Percentiles rank a stretch among this genome's conserved stretches.
Evolutionary conservation across 2,113 vertebrate species (phyloP).

Genomic region (Thermophis baileyi): DNA sequence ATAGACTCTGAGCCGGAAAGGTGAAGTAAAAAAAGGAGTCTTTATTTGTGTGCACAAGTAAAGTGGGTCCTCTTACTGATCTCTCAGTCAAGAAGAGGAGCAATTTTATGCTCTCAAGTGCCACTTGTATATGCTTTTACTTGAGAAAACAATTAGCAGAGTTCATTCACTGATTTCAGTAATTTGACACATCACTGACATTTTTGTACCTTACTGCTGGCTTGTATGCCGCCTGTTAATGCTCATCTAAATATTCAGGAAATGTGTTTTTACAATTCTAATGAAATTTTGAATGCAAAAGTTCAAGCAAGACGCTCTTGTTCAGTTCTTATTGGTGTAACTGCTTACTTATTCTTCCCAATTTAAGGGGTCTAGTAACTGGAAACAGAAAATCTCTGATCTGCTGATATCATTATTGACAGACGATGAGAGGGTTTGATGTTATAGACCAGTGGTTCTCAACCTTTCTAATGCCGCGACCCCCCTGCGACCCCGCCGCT

Average conservation of each 20-base stretch:
- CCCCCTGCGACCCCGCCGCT: too few relatives aligned
- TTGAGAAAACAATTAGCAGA: not conserved
- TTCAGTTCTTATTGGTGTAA: not conserved
- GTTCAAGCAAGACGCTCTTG: not conserved
- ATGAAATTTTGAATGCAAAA: not conserved
- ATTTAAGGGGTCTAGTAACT: not conserved
- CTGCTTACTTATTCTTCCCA: not conserved
- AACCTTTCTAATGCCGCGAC: too few relatives aligned
- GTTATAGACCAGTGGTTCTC: not conserved
- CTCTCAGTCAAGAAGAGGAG: not conserved
- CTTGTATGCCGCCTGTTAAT: not conserved
- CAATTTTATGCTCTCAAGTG: not conserved
- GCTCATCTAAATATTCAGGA: not conserved
- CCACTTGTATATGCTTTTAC: not conserved
- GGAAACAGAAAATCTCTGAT: not conserved
- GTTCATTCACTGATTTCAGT: not conserved
- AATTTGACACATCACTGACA: not conserved
- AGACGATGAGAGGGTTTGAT: not conserved
- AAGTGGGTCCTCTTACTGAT: not conserved
- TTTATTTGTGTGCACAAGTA: not conserved
- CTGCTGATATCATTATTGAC: not conserved
- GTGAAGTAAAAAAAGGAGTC: not conserved
- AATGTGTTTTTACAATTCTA: not conserved
- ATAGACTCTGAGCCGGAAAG: not conserved
- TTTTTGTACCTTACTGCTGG: not conserved